Percentiles rank a stretch among this genome's conserved stretches.
Conservation (phyloP, 35 echinoderm and acorn worm species). For the Eucidaris tribuloides region DNA sequence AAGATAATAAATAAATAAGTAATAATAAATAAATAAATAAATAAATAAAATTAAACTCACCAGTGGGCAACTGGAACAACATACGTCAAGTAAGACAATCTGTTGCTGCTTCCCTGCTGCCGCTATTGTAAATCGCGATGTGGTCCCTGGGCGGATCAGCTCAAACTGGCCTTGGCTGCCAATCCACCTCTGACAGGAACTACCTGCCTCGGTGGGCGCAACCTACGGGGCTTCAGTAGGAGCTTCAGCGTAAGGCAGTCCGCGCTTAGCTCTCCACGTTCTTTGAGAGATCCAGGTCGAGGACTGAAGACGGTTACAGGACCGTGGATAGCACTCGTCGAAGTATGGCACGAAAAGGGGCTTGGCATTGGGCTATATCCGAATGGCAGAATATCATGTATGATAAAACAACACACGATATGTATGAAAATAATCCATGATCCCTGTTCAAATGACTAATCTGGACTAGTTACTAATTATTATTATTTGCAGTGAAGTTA, state of each 20-base stretch:
- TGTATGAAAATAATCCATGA: too few species aligned
- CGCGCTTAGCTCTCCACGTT: background rate
- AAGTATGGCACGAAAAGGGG: background rate
- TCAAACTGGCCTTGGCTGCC: background rate
- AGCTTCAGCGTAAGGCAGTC: background rate
- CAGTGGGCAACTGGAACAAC: background rate
- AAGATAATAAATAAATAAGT: too few species aligned
- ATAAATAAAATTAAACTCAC: too few species aligned
- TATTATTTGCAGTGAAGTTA: too few species aligned
- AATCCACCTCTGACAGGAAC: background rate
- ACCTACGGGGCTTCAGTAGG: background rate
- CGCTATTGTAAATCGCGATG: slow-evolving; percentile 12
- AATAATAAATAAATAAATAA: too few species aligned
- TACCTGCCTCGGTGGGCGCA: background rate
- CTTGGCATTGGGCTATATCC: too few species aligned
- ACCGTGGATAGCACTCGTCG: background rate
- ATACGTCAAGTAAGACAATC: background rate
- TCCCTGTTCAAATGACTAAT: too few species aligned
- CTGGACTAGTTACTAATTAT: too few species aligned
- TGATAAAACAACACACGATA: too few species aligned
- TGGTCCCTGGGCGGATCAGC: background rate
- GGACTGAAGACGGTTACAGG: background rate
- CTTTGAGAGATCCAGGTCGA: background rate
- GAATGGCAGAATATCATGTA: too few species aligned
- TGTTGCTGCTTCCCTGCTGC: background rate